Evolutionary conservation across 2,888 invertebrate species (phyloP).

Genomic region (Drosophila limbata): DNA sequence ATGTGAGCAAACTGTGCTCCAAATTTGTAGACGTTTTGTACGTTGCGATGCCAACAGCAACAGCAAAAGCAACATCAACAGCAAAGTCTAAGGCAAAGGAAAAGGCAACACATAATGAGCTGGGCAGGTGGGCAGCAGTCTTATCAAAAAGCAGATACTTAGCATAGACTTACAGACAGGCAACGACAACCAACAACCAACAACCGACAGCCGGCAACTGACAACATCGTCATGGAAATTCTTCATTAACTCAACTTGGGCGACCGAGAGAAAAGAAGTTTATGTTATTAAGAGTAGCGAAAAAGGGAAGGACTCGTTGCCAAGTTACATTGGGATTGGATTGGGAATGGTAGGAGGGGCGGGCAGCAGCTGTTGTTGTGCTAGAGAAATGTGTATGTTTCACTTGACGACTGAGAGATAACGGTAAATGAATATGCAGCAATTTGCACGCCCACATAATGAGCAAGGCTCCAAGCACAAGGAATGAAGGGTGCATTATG

Average conservation of each 20-base stretch:
- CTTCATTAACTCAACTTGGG: constrained; percentile 80
- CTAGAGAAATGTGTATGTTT: constrained; percentile 64
- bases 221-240: constrained; percentile 79
- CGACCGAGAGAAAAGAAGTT: constrained; percentile 71
- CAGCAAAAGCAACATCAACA: constrained; percentile 1
- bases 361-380: constrained; percentile 58
- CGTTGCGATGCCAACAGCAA: constrained; percentile 55
- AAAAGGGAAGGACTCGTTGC: constrained; percentile 28
- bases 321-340: constrained; percentile 24
- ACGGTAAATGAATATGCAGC: constrained; percentile 82
- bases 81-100: constrained; percentile 14
- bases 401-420: constrained; percentile 78
- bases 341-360: constrained; percentile 4
- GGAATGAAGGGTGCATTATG: background rate
- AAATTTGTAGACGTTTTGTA: constrained; percentile 68
- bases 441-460: constrained; percentile 82
- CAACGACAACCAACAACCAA: constrained; percentile 37
- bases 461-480: constrained; percentile 43
- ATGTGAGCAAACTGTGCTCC: constrained; percentile 42
- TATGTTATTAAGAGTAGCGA: constrained; percentile 73
- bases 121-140: constrained; percentile 49
- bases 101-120: constrained; percentile 70
- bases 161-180: constrained; percentile 24
- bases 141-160: constrained; percentile 62
- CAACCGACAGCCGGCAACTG: constrained; percentile 32